Evolutionary conservation across 2,888 invertebrate genomes (phyloP).

Genomic region (Apamea epomidion): DNA sequence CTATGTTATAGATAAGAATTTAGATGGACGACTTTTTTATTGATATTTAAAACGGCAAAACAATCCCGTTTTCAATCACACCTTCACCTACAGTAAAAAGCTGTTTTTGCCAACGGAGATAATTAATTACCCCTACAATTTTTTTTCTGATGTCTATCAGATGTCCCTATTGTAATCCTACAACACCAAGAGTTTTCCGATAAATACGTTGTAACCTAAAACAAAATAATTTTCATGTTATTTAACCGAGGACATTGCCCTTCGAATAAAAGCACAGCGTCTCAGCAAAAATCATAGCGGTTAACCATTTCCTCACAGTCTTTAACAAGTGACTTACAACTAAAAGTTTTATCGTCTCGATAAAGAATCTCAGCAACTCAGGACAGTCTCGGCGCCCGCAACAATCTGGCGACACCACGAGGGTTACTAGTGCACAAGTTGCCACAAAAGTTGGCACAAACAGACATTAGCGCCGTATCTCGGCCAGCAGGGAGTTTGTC

Average conservation of each 20-base stretch:
- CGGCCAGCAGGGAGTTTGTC: conserved; percentile 63
- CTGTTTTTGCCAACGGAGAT: not conserved
- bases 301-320: conserved; percentile 7
- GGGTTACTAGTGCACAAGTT: conserved; percentile 51
- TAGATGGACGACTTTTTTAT: not conserved
- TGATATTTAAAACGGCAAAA: not conserved
- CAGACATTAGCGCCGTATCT: conserved; percentile 70
- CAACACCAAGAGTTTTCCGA: not conserved
- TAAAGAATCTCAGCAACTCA: conserved; percentile 41
- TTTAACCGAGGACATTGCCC: not conserved
- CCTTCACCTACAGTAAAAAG: not conserved
- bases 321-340: conserved; percentile 37
- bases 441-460: conserved; percentile 64
- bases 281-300: not conserved
- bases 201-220: no score
- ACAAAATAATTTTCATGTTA: not conserved
- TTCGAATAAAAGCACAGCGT: not conserved
- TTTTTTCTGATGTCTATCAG: not conserved
- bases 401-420: conserved; percentile 53
- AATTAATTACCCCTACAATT: not conserved
- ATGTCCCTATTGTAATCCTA: not conserved
- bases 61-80: not conserved
- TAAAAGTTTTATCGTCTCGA: conserved; percentile 50
- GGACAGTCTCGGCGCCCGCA: conserved; percentile 52
- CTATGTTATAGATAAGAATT: no score